A percentile compares a stretch with the other conserved stretches of the same genome.
phyloP scores from a whole-genome alignment of 2,113 vertebrate species.

The Urocynchramus pylzowi region DNA sequence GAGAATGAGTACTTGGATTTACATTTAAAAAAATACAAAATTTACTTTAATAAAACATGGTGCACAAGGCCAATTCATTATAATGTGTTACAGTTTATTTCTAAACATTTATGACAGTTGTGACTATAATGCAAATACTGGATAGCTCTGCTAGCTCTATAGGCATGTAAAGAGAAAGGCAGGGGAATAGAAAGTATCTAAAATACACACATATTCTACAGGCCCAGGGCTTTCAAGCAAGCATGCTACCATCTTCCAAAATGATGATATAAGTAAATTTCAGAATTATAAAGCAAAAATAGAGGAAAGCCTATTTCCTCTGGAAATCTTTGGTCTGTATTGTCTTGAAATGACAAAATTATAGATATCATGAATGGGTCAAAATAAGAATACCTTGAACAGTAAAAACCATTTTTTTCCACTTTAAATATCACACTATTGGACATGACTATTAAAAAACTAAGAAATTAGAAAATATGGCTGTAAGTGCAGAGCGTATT shows the following conservation, averaged over 20 bases:
- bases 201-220: neutral
- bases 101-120: neutral
- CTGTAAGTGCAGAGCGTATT: neutral
- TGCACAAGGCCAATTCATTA: neutral
- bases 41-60: neutral
- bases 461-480: neutral
- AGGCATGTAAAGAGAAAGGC: neutral
- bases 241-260: neutral
- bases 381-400: neutral
- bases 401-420: neutral
- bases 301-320: neutral
- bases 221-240: neutral
- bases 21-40: neutral
- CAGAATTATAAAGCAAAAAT: neutral
- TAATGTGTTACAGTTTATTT: neutral
- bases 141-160: neutral
- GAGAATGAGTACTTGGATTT: neutral
- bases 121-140: neutral
- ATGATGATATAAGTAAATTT: neutral
- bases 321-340: neutral
- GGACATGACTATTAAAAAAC: neutral
- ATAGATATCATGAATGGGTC: neutral
- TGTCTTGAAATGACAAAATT: neutral
- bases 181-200: neutral
- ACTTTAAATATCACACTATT: neutral